Evolutionary conservation across 2,888 invertebrate genomes (phyloP).

Genomic region (Yponomeuta malinellus): DNA sequence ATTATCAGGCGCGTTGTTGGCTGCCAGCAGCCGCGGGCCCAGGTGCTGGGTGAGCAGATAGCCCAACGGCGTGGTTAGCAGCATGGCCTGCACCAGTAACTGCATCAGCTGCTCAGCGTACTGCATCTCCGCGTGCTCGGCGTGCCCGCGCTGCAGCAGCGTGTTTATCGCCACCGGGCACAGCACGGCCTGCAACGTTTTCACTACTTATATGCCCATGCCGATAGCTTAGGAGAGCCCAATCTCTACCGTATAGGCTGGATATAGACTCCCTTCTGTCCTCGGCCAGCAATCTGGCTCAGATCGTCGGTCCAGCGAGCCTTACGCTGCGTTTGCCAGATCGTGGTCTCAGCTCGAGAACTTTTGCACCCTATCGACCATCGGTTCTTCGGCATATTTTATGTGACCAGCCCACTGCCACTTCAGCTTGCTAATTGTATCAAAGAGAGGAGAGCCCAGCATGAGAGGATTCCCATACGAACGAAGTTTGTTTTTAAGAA

Average conservation of each 20-base stretch:
- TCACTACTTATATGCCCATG: not conserved
- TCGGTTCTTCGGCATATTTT: no score
- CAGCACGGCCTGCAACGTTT: slow-evolving; percentile 70
- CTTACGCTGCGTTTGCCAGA: no score
- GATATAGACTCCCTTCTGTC: no score
- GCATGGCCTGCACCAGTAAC: slow-evolving; percentile 51
- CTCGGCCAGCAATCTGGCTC: no score
- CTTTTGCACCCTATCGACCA: no score
- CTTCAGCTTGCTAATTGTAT: no score
- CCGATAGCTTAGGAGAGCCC: no score
- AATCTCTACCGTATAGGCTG: no score
- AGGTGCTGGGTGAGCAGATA: slow-evolving; percentile 51
- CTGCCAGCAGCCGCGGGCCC: slow-evolving; percentile 47
- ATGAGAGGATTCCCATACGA: slow-evolving; percentile 10
- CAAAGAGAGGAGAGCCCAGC: no score
- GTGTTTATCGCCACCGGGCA: slow-evolving; percentile 72
- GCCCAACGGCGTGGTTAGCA: slow-evolving; percentile 59
- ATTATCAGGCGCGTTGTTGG: slow-evolving; percentile 1
- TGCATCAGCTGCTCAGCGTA: slow-evolving; percentile 48
- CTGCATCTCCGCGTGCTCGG: slow-evolving; percentile 30
- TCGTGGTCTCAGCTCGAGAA: no score
- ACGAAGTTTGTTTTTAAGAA: not conserved
- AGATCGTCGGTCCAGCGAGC: no score
- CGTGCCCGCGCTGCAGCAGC: slow-evolving; percentile 33
- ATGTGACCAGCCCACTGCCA: no score